phyloP scores from a whole-genome alignment of 2,888 invertebrate species.

The Sphaerophoria rueppellii region DNA sequence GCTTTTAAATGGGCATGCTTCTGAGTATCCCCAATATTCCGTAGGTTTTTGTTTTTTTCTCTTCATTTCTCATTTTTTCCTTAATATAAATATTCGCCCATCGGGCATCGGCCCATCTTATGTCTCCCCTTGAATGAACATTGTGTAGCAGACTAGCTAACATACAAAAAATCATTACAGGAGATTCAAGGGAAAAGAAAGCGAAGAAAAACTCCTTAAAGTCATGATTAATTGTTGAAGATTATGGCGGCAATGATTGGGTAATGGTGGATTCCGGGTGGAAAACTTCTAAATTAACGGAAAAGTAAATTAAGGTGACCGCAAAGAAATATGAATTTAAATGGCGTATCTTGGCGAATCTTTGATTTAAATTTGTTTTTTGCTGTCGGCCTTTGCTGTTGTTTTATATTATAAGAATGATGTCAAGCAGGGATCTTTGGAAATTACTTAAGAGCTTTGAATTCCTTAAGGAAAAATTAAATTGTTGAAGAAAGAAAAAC shows the following conservation, averaged over 20 bases:
- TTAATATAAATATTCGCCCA: slow-evolving; percentile 48
- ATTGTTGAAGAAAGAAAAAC: background rate
- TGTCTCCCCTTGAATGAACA: background rate
- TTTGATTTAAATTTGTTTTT: slow-evolving; percentile 52
- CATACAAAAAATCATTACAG: background rate
- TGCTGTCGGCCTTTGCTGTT: background rate
- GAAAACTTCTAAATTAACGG: slow-evolving; percentile 70
- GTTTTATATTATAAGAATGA: slow-evolving; percentile 19
- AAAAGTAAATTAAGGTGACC: slow-evolving; percentile 71
- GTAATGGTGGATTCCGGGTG: slow-evolving; percentile 60
- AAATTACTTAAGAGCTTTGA: slow-evolving; percentile 24
- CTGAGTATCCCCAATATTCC: slow-evolving; percentile 17
- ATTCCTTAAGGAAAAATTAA: background rate
- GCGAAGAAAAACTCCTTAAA: slow-evolving; percentile 4
- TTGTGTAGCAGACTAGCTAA: too few species aligned
- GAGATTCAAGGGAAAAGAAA: background rate
- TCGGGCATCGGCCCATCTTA: background rate
- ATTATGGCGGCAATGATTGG: slow-evolving; percentile 66
- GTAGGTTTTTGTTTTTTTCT: background rate
- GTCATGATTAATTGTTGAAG: slow-evolving; percentile 69
- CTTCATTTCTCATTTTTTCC: slow-evolving; percentile 23
- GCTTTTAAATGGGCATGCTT: slow-evolving; percentile 56
- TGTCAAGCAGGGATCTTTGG: slow-evolving; percentile 13
- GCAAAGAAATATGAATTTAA: slow-evolving; percentile 68
- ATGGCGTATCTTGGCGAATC: slow-evolving; percentile 54